phyloP scores from a whole-genome alignment of 2,113 vertebrate species.

The Sclerurus mexicanus region DNA sequence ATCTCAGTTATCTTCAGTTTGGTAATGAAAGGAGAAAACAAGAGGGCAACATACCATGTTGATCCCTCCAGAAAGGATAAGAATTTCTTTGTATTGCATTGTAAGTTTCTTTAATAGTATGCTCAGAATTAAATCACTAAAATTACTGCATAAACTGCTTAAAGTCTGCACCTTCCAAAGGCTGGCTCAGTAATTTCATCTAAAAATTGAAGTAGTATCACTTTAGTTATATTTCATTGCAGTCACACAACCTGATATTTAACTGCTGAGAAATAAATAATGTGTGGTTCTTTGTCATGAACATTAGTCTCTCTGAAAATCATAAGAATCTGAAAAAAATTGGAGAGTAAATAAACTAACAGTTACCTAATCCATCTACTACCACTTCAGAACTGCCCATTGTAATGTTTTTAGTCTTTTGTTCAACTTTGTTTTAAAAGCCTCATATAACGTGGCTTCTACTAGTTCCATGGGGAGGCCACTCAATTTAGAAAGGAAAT shows the following conservation, averaged over 20 bases:
- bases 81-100: neutral
- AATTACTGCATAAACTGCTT: neutral
- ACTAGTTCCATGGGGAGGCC: slow-evolving; percentile 34
- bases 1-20: neutral
- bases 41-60: neutral
- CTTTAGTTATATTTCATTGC: neutral
- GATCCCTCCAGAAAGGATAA: neutral
- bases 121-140: neutral
- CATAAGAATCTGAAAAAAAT: slow-evolving; percentile 1
- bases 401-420: neutral
- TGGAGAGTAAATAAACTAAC: neutral
- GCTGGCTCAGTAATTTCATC: neutral
- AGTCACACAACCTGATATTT: neutral
- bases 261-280: neutral
- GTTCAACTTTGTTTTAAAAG: slow-evolving; percentile 24
- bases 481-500: slow-evolving; percentile 60
- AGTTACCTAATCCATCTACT: neutral
- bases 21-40: neutral
- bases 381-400: neutral
- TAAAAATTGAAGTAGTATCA: neutral
- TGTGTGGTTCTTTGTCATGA: neutral
- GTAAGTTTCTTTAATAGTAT: neutral
- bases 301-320: neutral
- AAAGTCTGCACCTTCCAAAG: neutral
- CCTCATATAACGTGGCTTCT: neutral